Evolutionary conservation across 92 coral and sea anemone genomes (phyloP).

Genomic region (Diadumene lineata): DNA sequence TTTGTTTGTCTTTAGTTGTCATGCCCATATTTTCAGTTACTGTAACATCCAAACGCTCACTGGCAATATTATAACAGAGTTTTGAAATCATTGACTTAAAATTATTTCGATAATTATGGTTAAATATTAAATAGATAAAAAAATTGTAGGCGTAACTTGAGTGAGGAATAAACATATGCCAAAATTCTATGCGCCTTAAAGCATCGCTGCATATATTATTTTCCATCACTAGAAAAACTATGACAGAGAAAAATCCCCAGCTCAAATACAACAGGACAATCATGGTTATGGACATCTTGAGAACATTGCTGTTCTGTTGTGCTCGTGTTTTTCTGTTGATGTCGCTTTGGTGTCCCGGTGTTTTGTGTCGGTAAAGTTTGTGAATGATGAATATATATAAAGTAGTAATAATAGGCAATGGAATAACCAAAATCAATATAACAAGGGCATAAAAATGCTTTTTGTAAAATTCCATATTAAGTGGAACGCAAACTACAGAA

Average conservation of each 20-base stretch:
- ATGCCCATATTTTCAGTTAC: not conserved
- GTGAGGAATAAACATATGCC: not conserved
- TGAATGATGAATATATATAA: not conserved
- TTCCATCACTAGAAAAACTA: not conserved
- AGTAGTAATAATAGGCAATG: not conserved
- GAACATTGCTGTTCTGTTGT: slow-evolving; percentile 1
- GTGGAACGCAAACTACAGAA: not conserved
- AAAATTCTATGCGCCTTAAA: no score
- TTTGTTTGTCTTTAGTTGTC: not conserved
- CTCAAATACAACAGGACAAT: not conserved
- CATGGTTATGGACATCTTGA: slow-evolving; percentile 1
- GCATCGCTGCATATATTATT: not conserved
- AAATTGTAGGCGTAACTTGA: slow-evolving; percentile 3
- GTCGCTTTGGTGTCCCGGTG: slow-evolving; percentile 3
- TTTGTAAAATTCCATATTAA: not conserved
- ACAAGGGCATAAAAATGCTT: not conserved
- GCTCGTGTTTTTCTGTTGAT: not conserved
- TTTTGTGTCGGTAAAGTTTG: slow-evolving; percentile 8
- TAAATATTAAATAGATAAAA: slow-evolving; percentile 6
- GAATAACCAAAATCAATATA: not conserved
- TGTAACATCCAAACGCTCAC: not conserved
- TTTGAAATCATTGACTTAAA: not conserved
- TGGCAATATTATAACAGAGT: not conserved
- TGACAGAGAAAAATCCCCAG: not conserved
- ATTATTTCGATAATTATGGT: not conserved